Base-by-base conservation (phyloP, 2,113 vertebrate genomes). In the Cyanistes caeruleus region DNA sequence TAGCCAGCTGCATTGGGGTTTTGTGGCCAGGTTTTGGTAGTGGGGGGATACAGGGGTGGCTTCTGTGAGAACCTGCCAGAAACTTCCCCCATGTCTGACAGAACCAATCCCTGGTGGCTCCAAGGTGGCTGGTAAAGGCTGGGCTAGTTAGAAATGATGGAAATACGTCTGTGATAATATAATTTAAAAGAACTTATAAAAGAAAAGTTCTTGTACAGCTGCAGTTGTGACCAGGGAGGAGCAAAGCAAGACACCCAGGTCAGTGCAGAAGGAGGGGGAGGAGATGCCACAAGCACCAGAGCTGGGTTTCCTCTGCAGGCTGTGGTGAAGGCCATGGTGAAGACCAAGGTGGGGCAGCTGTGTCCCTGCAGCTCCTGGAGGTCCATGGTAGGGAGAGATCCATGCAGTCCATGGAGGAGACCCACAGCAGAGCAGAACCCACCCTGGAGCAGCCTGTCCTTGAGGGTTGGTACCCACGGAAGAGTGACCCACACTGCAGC, bases 381-480 rank as follows among this genome's bases (percentile, higher is more conserved):
- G 4, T 74, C 49, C 51, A 5, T 33, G 23, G 59, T 27, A 17
- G 15, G n/a, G 17, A 64, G 18, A 55, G 7, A 55, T 55, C 18
- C n/a, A 18, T 56, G 23, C n/a, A 64, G 59, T 18, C 49, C 28
- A 3, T 41, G 82, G 49, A 75, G 70, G 24, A 49, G 22, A 55
- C 18, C 33, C 49, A 55, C 9, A 48, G 15, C 23, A 63, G 28
- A 56, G 59, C 49, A n/a, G 49, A 30, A 41, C 20, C 11, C 69
- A 30, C 3, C 5, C 15, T 35, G 30, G 24, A 65, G 30, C 51
- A 49, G 43, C 30, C 22, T 41, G 43, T 56, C 51, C 35, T 75
- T 49, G n/a, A 0, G 1, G n/a, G 6, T n/a, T 49, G 30, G 15
- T 7, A 13, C 10, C 43, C 43, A 11, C 13, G 35, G 43, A n/a